Evolutionary conservation across 2,797 vertebrate species (phyloP), one percentile per base, ranked within the genome.

Genomic region (Anolis apletophallus): DNA sequence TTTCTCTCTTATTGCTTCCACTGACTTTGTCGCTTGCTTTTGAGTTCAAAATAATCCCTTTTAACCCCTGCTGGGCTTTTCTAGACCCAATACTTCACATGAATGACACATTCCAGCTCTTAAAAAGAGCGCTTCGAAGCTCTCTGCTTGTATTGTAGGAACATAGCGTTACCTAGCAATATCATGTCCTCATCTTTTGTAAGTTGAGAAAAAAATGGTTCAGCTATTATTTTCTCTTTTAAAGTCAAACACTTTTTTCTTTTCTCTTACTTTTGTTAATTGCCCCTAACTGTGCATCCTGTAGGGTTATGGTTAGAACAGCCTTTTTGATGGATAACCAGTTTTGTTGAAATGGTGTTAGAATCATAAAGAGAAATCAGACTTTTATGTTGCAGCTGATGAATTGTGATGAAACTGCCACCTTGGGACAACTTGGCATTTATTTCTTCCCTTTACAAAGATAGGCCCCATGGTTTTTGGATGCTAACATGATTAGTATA

Each of bases 1-100:
- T 78, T n/a, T 54, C 12, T 55, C 3, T 59, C 54, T 76, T 80
- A 76, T 57, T 71, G 3, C 59, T 54, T 71, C 67, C 36, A 59
- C 52, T 19, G 64, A 14, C 73, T n/a, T 82, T 64, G 36, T 71
- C 50, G 9, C 10, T 85, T 87, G 40, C 29, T 81, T 89, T 83
- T 86, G 1, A 78, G 11, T 36, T 61, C 57, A 85, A 73, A 3
- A 57, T 80, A 88, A 88, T 0, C 0, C 46, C 0, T 68, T 90
- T 68, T 1, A 21, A 13, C 1, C 59, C 3, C 8, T 0, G 19
- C 88, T 85, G 1, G 36, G 14, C 0, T 74, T 9, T 3, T 80
- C 6, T 81, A n/a, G n/a, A 87, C 23, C 74, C 46, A 85, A 54
- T 32, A 57, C 2, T 2, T 82, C 61, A 26, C 73, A 0, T 32